Evolutionary conservation across 2,888 invertebrate species (phyloP).

Genomic region (Campoplex nolae): DNA sequence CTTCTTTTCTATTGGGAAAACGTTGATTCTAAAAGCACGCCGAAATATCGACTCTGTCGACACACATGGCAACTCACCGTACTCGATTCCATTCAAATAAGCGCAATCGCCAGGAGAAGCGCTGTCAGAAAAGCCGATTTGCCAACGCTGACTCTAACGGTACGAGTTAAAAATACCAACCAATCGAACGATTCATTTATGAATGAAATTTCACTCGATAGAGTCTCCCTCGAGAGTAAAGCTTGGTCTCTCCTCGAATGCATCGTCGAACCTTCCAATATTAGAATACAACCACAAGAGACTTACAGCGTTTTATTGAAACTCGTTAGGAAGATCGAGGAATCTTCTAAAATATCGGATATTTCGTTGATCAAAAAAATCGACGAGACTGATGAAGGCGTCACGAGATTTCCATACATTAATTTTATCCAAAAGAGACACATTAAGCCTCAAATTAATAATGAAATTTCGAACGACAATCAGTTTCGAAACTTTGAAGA

Average conservation of each 20-base stretch:
- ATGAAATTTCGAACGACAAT: constrained; percentile 71
- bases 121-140: constrained; percentile 82
- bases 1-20: constrained; percentile 91
- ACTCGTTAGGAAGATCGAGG: constrained; percentile 81
- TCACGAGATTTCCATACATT: constrained; percentile 82
- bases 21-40: constrained; percentile 80
- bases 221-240: constrained; percentile 87
- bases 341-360: constrained; percentile 79
- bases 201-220: constrained; percentile 86
- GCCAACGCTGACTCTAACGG: constrained; percentile 88
- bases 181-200: constrained; percentile 87
- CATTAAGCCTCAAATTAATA: constrained; percentile 74
- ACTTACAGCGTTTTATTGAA: constrained; percentile 86
- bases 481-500: constrained; percentile 69
- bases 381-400: constrained; percentile 64
- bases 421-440: constrained; percentile 85
- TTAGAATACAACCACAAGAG: constrained; percentile 85
- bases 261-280: constrained; percentile 79
- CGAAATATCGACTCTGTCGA: constrained; percentile 87
- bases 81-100: constrained; percentile 87
- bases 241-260: constrained; percentile 87
- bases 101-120: constrained; percentile 86
- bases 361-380: constrained; percentile 77
- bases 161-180: constrained; percentile 90
- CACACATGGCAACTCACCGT: constrained; percentile 88